A percentile compares a stretch with the other conserved stretches of the same genome.
Conservation (phyloP, 2,797 vertebrate species). For the Sorex maritimensis region DNA sequence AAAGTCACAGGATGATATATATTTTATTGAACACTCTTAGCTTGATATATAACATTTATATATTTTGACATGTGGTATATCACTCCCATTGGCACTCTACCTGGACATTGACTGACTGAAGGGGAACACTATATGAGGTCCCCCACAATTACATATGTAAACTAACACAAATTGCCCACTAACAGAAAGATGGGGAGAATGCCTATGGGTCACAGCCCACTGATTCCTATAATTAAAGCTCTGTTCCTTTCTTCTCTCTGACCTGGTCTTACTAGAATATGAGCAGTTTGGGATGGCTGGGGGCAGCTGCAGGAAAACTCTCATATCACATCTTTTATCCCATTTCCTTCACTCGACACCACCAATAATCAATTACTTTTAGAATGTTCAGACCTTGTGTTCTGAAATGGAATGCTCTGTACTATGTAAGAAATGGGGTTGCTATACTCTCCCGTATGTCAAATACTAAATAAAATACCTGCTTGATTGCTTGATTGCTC, state of each 20-base stretch:
- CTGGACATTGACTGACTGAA: background rate
- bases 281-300: background rate
- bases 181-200: background rate
- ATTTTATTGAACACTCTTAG: background rate
- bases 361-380: background rate
- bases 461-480: slow-evolving; percentile 14
- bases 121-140: background rate
- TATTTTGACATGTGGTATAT: background rate
- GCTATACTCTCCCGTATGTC: background rate
- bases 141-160: background rate
- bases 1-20: background rate
- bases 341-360: background rate
- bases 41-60: background rate
- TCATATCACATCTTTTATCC: background rate
- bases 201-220: background rate
- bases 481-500: slow-evolving; percentile 26
- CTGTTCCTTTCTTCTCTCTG: background rate
- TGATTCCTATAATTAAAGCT: too few species aligned
- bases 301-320: background rate
- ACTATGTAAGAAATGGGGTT: background rate
- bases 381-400: background rate
- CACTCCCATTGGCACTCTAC: background rate
- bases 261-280: background rate
- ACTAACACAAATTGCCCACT: background rate
- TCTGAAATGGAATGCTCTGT: background rate